phyloP scores from a whole-genome alignment of 2,113 vertebrate genomes.

The Cyphomyrus discorhynchus region DNA sequence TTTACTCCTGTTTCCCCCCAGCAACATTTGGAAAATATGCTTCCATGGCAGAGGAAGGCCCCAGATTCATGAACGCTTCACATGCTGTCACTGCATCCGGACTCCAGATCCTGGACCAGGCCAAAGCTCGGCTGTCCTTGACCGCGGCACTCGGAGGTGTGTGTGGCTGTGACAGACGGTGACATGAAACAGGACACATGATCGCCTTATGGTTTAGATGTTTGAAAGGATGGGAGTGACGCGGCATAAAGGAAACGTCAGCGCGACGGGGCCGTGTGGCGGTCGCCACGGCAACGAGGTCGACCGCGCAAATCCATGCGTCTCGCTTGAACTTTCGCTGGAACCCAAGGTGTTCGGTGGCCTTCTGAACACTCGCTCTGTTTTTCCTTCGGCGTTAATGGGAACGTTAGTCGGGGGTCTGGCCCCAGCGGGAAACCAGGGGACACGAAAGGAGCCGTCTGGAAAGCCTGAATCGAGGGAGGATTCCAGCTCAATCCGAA shows the following conservation, averaged over 20 bases:
- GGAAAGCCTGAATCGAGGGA: neutral
- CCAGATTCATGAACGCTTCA: too few relatives aligned
- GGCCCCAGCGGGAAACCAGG: neutral
- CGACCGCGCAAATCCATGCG: neutral
- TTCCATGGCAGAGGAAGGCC: neutral
- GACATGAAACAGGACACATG: neutral
- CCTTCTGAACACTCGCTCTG: neutral
- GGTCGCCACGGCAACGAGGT: neutral
- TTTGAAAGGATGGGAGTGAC: neutral
- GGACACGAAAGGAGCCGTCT: neutral
- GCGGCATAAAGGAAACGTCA: neutral
- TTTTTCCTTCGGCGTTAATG: neutral
- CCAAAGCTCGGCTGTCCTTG: neutral
- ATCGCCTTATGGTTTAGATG: neutral
- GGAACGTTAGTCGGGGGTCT: neutral
- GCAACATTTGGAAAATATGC: slow-evolving; percentile 9
- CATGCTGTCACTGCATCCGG: neutral
- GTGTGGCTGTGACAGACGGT: neutral
- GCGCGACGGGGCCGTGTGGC: neutral
- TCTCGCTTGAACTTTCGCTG: neutral
- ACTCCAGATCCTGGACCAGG: neutral
- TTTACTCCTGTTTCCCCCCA: neutral
- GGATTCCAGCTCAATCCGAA: neutral
- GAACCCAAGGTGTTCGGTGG: neutral
- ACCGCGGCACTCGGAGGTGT: too few relatives aligned